phyloP scores from a whole-genome alignment of 2,797 vertebrate species.

The Chaunax sp. region DNA sequence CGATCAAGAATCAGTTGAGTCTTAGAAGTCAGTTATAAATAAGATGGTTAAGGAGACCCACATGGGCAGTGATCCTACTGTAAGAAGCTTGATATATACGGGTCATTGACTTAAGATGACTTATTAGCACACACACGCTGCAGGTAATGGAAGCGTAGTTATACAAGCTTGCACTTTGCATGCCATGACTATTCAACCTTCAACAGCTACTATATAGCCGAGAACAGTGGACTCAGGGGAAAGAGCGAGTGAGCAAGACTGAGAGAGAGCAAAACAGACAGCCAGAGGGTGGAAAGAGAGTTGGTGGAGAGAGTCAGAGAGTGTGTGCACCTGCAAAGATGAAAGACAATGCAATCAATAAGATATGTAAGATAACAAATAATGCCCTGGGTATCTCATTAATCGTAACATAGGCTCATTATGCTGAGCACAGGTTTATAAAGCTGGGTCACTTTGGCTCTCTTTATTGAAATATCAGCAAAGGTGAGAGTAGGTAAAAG shows the following conservation, averaged over 20 bases:
- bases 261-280: conserved; percentile 70
- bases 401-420: conserved; percentile 83
- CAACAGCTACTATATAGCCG: conserved; percentile 69
- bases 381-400: conserved; percentile 87
- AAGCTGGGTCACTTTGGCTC: conserved; percentile 82
- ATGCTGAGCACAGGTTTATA: conserved; percentile 83
- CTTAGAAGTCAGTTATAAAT: conserved; percentile 74
- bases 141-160: conserved; percentile 76
- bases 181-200: conserved; percentile 84
- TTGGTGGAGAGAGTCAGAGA: conserved; percentile 42
- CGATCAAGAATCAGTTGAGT: conserved; percentile 60
- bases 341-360: conserved; percentile 88
- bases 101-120: conserved; percentile 78
- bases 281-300: conserved; percentile 69
- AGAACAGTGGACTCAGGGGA: conserved; percentile 67
- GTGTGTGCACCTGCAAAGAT: conserved; percentile 70
- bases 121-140: conserved; percentile 72
- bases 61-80: conserved; percentile 66
- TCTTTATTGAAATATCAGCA: conserved; percentile 83
- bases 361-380: conserved; percentile 88
- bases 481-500: conserved; percentile 71
- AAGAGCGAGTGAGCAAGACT: conserved; percentile 52
- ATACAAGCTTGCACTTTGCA: conserved; percentile 80
- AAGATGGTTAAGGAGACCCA: conserved; percentile 60
- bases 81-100: conserved; percentile 67